Evolutionary conservation across 2,797 vertebrate genomes (phyloP).

Genomic region (Rachycentron canadum): DNA sequence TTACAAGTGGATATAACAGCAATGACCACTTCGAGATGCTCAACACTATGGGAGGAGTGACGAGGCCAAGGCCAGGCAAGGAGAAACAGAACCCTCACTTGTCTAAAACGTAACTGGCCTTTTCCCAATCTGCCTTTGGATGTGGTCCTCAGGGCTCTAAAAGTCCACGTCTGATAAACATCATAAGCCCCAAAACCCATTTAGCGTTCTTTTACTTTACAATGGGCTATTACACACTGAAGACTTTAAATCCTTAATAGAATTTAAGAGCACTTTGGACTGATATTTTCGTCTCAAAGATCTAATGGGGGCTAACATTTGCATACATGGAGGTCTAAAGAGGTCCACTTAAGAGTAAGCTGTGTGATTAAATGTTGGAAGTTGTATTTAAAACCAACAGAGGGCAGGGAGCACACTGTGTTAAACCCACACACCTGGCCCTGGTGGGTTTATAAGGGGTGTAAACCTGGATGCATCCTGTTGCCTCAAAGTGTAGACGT

Average conservation of each 20-base stretch:
- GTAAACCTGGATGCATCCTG: conserved; percentile 73
- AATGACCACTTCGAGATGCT: conserved; percentile 60
- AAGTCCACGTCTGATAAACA: conserved; percentile 41
- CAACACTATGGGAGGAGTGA: conserved; percentile 44
- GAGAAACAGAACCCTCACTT: conserved; percentile 36
- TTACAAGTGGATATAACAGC: conserved; percentile 58
- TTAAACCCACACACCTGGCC: conserved; percentile 79
- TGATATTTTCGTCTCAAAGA: conserved; percentile 36
- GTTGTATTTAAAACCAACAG: conserved; percentile 58
- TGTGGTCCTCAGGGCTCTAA: conserved; percentile 5
- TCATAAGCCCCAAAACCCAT: conserved; percentile 25
- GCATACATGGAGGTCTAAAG: conserved; percentile 39
- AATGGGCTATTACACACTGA: conserved; percentile 30
- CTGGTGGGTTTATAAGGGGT: conserved; percentile 68
- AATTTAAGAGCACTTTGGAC: conserved; percentile 19
- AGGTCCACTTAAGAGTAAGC: conserved; percentile 32
- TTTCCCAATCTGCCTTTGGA: conserved; percentile 29
- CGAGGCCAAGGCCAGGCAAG: conserved; percentile 1
- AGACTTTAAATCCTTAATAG: conserved; percentile 24
- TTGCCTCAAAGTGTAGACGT: conserved; percentile 48
- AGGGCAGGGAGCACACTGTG: conserved; percentile 47
- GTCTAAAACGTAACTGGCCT: conserved; percentile 21
- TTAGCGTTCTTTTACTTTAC: conserved; percentile 22
- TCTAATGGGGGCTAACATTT: conserved; percentile 25
- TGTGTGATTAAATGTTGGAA: conserved; percentile 54